These are phyloP conservation scores for Columbina picui DNA, from an alignment of 2,113 vertebrate genomes.

Conservation along the genomic window DNA sequence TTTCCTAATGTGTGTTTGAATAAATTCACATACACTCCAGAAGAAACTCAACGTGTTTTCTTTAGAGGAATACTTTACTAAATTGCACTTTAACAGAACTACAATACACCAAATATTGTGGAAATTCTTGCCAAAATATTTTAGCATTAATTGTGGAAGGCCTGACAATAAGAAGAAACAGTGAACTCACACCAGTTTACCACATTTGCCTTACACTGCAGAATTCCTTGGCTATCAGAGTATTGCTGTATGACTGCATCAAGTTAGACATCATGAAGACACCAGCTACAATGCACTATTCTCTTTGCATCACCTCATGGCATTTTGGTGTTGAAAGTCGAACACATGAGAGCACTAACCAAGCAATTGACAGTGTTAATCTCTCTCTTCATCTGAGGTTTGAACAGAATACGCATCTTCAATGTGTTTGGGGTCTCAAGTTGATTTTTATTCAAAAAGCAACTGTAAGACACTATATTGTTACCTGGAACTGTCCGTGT, in stretches of 20 bases:
- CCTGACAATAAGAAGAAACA: constrained; percentile 6
- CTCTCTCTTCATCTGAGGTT: constrained; percentile 36
- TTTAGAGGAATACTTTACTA: not conserved
- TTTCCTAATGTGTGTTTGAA: not conserved
- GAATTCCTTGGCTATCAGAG: not conserved
- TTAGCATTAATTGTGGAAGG: constrained; percentile 22
- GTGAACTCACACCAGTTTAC: not conserved
- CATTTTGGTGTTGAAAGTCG: constrained; percentile 12
- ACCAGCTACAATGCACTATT: not conserved
- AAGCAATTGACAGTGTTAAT: constrained; percentile 58
- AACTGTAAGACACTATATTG: not conserved
- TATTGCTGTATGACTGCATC: not conserved
- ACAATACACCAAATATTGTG: constrained; percentile 24
- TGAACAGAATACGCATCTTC: constrained; percentile 40
- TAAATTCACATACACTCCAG: constrained; percentile 12
- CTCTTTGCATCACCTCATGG: not conserved
- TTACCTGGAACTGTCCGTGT: not conserved
- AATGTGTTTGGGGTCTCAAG: not conserved
- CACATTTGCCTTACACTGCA: not conserved
- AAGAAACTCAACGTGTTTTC: not conserved
- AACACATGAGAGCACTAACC: constrained; percentile 40
- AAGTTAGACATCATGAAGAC: not conserved
- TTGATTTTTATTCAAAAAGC: not conserved
- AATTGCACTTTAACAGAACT: constrained; percentile 31
- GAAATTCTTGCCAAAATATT: not conserved